Evolutionary conservation across 1,140 invertebrate species (phyloP).

Genomic region (Ceratitis capitata): DNA sequence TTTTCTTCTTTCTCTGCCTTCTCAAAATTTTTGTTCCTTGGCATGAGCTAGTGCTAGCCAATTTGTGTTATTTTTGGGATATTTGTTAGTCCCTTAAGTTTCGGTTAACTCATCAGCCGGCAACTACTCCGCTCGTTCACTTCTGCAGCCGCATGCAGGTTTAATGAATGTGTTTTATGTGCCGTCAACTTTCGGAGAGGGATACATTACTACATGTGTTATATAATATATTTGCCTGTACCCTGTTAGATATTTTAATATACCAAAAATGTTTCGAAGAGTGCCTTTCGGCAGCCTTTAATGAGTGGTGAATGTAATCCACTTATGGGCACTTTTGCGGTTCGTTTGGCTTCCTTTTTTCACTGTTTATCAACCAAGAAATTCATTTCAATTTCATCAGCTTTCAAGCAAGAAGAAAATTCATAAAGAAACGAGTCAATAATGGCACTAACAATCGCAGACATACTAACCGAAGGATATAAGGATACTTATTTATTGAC

Average conservation of each 20-base stretch:
- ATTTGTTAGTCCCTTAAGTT: background rate
- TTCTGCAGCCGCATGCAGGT: too few species aligned
- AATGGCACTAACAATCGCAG: background rate
- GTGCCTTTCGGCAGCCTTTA: background rate
- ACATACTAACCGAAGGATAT: too few species aligned
- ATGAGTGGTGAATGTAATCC: conserved; percentile 36
- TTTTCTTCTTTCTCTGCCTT: background rate
- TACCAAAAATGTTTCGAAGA: background rate
- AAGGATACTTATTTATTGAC: too few species aligned
- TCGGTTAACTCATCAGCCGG: too few species aligned
- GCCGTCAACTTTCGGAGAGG: background rate
- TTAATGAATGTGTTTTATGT: background rate
- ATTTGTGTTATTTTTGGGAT: conserved; percentile 7
- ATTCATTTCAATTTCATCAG: conserved; percentile 34
- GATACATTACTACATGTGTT: background rate
- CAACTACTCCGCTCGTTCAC: too few species aligned
- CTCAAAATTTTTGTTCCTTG: too few species aligned
- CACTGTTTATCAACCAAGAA: conserved; percentile 34
- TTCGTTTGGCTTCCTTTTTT: conserved; percentile 24
- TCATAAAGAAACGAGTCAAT: background rate
- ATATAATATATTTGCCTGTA: background rate
- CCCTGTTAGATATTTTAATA: background rate
- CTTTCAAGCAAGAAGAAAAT: background rate
- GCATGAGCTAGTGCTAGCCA: background rate
- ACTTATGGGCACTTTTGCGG: conserved; percentile 34